A percentile compares a stretch with the other conserved stretches of the same genome.
Conservation (phyloP, 2,113 vertebrate genomes). For the Synodontis membranacea region DNA sequence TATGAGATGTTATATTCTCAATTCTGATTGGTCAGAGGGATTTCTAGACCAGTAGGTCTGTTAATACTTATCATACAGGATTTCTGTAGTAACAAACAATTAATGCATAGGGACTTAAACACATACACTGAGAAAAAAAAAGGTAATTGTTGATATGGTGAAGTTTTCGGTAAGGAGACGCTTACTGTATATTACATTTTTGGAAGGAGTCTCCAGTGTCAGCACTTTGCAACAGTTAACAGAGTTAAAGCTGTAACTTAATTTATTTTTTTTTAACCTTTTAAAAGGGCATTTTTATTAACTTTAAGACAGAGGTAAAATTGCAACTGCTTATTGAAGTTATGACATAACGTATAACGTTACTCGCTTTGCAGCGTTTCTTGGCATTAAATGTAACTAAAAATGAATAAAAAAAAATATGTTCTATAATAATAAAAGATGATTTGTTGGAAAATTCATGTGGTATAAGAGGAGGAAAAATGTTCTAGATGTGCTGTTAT, state of each 20-base stretch:
- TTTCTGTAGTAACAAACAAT: background rate
- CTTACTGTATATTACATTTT: background rate
- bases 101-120: too few species aligned
- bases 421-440: background rate
- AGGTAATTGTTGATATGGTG: background rate
- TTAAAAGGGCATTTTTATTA: too few species aligned
- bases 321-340: background rate
- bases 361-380: background rate
- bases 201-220: background rate
- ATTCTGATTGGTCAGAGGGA: background rate
- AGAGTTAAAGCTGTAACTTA: too few species aligned
- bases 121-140: background rate
- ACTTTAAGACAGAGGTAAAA: too few species aligned
- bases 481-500: background rate
- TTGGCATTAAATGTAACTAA: background rate
- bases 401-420: too few species aligned
- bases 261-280: too few species aligned
- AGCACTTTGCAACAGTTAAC: too few species aligned
- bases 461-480: too few species aligned
- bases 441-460: background rate
- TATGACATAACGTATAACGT: background rate
- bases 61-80: too few species aligned
- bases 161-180: background rate
- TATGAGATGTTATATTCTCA: background rate
- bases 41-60: background rate